Evolutionary conservation across 64 coral and sea anemone species (phyloP).

Genomic region (Hydrozoanthus tunicans): DNA sequence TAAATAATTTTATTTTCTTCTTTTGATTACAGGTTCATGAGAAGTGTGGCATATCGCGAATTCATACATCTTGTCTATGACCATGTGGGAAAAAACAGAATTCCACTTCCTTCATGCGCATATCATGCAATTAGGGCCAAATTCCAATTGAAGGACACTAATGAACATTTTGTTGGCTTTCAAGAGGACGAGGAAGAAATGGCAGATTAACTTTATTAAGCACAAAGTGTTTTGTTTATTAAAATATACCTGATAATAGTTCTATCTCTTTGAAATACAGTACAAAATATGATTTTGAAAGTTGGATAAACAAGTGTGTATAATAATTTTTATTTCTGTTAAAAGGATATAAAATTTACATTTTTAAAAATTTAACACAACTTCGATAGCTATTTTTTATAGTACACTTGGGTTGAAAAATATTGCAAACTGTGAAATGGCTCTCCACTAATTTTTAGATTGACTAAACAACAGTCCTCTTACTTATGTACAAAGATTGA

Average conservation of each 20-base stretch:
- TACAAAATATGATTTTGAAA: background rate
- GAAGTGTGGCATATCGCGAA: constrained; percentile 32
- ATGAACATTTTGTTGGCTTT: constrained; percentile 33
- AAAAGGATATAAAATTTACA: too few species aligned
- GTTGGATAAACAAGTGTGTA: background rate
- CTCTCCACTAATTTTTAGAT: too few species aligned
- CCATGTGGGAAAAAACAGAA: constrained; percentile 12
- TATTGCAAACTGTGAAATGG: too few species aligned
- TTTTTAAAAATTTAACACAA: too few species aligned
- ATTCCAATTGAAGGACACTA: background rate
- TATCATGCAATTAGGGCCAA: constrained; percentile 25
- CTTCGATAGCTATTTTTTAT: too few species aligned
- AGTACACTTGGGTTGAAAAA: too few species aligned
- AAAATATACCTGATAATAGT: too few species aligned
- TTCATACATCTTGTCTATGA: constrained; percentile 28
- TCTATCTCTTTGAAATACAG: too few species aligned
- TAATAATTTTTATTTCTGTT: too few species aligned
- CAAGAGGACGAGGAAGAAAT: constrained; percentile 16
- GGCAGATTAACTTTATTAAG: background rate
- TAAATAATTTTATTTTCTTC: background rate
- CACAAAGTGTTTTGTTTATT: too few species aligned
- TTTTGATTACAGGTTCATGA: constrained; percentile 25
- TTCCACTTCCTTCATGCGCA: constrained; percentile 35
- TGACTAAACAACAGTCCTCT: too few species aligned
- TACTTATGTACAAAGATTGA: background rate